Evolutionary conservation across 2,888 invertebrate species (phyloP).

Genomic region (Belgica antarctica): DNA sequence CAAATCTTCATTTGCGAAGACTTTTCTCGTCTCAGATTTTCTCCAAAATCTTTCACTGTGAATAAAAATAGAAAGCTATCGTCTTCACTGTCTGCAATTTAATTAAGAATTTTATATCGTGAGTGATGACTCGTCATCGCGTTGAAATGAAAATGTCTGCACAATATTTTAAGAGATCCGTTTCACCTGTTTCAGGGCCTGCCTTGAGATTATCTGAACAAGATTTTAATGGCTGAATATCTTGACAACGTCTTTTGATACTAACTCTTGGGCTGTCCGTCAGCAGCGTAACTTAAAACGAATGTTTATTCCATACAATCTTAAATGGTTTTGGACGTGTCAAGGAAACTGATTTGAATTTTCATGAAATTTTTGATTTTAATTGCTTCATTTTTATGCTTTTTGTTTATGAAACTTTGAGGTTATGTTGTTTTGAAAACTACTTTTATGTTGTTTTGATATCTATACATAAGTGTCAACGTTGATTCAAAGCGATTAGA

Average conservation of each 20-base stretch:
- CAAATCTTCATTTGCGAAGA: too few species aligned
- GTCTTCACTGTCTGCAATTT: not conserved
- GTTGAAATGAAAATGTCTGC: constrained; percentile 6
- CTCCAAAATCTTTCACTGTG: not conserved
- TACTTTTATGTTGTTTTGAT: too few species aligned
- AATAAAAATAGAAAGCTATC: constrained; percentile 20
- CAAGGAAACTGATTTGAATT: too few species aligned
- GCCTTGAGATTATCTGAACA: not conserved
- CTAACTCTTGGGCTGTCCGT: too few species aligned
- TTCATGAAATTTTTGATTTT: too few species aligned
- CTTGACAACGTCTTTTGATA: constrained; percentile 21
- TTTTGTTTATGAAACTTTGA: too few species aligned
- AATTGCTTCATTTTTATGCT: too few species aligned
- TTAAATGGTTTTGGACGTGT: not conserved
- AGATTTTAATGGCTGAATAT: not conserved
- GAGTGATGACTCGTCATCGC: constrained; percentile 15
- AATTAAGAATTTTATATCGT: constrained; percentile 24
- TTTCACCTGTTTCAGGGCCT: constrained; percentile 15
- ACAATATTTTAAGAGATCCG: constrained; percentile 6
- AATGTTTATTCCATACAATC: not conserved
- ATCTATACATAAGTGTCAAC: too few species aligned
- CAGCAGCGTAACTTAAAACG: too few species aligned
- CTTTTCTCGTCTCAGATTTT: not conserved
- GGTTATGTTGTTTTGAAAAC: too few species aligned
- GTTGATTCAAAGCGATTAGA: too few species aligned